Evolutionary conservation across 2,888 invertebrate genomes (phyloP), one percentile per base, ranked within the genome.

Genomic region (Odiellus spinosus): DNA sequence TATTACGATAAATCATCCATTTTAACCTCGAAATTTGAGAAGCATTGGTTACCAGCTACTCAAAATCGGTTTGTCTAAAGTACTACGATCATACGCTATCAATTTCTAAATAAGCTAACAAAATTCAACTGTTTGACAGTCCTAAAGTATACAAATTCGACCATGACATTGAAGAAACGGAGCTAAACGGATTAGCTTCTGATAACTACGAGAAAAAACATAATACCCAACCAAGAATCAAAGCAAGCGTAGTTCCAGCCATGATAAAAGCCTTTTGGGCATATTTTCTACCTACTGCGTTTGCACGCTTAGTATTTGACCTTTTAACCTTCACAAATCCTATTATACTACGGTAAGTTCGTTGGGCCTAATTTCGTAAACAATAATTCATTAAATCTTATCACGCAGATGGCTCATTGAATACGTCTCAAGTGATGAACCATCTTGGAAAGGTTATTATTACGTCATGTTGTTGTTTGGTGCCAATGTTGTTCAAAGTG

Each of bases 361-460:
- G 19, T 42, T 20, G 14, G 19, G 3, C 19, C 26, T 3, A 42
- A 11, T n/a, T n/a, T n/a, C n/a, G n/a, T n/a, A n/a, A 26, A 11
- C 15, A 18, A 17, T 14, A n/a, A 18, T 4, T 41, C 19, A 8
- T 14, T 18, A 41, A n/a, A 15, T 15, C 19, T 18, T 10, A 41
- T 19, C 19, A 41, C 8, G 4, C 6, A 56, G 55, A 36, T 40
- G 48, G 10, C 42, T 61, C 11, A 60, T 61, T 17, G 38, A 42
- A 8, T 62, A 80, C 62, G 77, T 82, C 8, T 38, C 34, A 3
- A 49, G 49, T 19, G 66, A 67, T 41, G 75, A 68, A 0, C 72
- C 76, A 1, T 61, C 73, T 58, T 93, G 91, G 91, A 83, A 82
- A 64, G 91, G 95, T 32, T 82, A 84, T 58, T 63, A 86, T 10